These are phyloP conservation scores for Paramormyrops hopkinsi DNA, from an alignment of 2,797 vertebrate species.

Conservation along the genomic window DNA sequence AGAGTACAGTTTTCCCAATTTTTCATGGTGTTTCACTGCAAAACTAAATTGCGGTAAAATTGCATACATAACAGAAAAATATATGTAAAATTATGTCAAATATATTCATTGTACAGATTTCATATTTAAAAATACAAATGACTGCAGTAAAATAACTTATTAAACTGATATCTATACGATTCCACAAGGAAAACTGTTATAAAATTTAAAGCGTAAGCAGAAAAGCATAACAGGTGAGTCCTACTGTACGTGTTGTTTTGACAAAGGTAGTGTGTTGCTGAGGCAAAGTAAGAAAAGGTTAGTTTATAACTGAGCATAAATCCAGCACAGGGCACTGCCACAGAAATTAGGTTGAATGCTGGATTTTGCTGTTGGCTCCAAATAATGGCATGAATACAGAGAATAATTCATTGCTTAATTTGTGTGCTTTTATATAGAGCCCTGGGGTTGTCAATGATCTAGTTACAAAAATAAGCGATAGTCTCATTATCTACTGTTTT, in stretches of 20 bases:
- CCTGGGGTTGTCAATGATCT: background rate
- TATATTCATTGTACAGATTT: background rate
- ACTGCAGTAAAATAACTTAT: background rate
- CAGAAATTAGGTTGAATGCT: slow-evolving; percentile 8
- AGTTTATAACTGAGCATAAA: background rate
- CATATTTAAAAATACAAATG: background rate
- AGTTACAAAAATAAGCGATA: background rate
- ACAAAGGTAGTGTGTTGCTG: background rate
- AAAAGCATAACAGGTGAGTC: background rate
- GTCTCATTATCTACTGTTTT: background rate
- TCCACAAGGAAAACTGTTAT: background rate
- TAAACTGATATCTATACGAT: background rate
- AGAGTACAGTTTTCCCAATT: background rate
- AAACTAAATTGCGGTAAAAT: background rate
- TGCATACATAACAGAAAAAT: background rate
- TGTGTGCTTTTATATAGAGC: background rate
- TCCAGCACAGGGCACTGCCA: background rate
- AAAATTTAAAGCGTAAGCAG: background rate
- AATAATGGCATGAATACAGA: background rate
- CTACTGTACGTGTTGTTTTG: background rate
- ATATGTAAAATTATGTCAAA: background rate
- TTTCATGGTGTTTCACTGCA: background rate
- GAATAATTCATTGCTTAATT: background rate
- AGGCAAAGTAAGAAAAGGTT: background rate
- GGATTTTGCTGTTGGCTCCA: background rate